Percentiles rank a stretch among this genome's conserved stretches.
These are phyloP conservation scores for Coelopa pilipes DNA, from an alignment of 2,888 invertebrate genomes.

Conservation along the genomic window DNA sequence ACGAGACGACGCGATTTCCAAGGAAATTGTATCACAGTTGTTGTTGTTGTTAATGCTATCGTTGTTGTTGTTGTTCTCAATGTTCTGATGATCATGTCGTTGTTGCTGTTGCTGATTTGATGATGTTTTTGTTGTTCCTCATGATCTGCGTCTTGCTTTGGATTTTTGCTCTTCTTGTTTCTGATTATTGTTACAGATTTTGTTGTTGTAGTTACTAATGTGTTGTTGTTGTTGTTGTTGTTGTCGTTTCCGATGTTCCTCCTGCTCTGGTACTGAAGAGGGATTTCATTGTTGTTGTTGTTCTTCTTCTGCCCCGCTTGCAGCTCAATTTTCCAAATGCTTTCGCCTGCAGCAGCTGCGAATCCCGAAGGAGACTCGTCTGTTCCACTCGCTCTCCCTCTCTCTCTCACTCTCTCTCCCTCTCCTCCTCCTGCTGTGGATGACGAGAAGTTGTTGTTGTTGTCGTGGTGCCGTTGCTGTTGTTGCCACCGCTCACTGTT, in stretches of 20 bases:
- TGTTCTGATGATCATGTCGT: no score
- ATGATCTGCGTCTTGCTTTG: no score
- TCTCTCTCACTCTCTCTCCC: neutral
- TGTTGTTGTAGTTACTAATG: no score
- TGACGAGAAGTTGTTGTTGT: slow-evolving; percentile 5
- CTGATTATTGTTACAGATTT: no score
- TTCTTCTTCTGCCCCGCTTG: neutral
- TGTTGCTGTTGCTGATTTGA: no score
- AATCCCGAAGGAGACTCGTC: no score
- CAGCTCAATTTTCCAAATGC: slow-evolving; percentile 34
- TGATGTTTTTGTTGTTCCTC: no score
- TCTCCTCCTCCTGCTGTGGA: neutral
- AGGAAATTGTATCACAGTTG: slow-evolving; percentile 23
- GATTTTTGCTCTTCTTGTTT: no score
- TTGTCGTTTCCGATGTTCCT: no score
- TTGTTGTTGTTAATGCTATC: slow-evolving; percentile 31
- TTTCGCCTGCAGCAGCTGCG: slow-evolving; percentile 26
- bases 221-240: no score
- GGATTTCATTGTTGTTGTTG: no score
- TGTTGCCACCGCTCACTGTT: slow-evolving; percentile 14
- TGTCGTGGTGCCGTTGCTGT: slow-evolving; percentile 8
- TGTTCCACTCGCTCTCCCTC: neutral
- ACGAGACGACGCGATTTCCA: slow-evolving; percentile 24
- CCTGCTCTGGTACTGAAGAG: no score
- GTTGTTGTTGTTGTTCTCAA: slow-evolving; percentile 17